Conservation (phyloP, 2,113 vertebrate genomes). For the Cryptotis parvus region DNA sequence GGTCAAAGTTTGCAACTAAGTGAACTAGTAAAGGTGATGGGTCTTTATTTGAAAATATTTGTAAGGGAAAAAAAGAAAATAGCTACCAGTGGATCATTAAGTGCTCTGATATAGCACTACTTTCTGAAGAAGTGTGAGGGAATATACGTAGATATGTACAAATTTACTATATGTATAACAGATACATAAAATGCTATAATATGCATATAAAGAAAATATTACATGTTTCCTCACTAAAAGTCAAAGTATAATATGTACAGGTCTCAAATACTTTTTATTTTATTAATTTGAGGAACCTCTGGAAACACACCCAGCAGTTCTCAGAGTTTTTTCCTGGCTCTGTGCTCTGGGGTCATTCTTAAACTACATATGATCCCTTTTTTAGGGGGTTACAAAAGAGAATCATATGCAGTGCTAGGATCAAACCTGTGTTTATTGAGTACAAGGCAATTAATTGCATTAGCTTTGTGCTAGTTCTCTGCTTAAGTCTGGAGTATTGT, state of each 20-base stretch:
- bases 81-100: neutral
- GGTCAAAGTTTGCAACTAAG: conserved; percentile 48
- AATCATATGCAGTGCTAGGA: neutral
- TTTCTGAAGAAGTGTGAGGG: neutral
- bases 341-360: too few relatives aligned
- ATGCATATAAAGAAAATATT: neutral
- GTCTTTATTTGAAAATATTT: conserved; percentile 35
- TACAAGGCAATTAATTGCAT: too few relatives aligned
- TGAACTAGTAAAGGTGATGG: conserved; percentile 51
- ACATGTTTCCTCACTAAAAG: neutral
- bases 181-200: too few relatives aligned
- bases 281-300: too few relatives aligned
- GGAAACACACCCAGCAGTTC: too few relatives aligned
- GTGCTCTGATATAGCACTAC: neutral
- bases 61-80: neutral
- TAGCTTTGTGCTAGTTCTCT: too few relatives aligned
- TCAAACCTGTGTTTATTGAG: too few relatives aligned
- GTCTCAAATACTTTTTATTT: neutral
- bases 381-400: too few relatives aligned
- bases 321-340: too few relatives aligned
- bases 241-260: neutral
- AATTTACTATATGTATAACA: too few relatives aligned
- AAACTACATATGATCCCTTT: too few relatives aligned
- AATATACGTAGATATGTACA: neutral
- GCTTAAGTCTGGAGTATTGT: neutral